Percentiles rank a stretch among this genome's conserved stretches.
Conservation (phyloP, 2,113 vertebrate species). For the Microtus montanus region DNA sequence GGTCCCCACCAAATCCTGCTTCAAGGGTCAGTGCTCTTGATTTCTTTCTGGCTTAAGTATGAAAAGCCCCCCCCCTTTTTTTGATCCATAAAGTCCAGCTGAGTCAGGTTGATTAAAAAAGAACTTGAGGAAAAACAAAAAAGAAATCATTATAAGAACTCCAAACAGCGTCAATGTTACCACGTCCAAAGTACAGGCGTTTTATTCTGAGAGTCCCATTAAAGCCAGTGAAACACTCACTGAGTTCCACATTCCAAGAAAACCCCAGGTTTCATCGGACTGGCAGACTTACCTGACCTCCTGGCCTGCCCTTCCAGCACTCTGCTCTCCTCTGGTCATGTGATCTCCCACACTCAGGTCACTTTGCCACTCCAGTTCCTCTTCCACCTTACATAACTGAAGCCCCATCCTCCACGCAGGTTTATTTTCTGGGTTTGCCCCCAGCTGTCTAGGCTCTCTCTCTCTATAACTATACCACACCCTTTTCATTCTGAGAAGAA, state of each 20-base stretch:
- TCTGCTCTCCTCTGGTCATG: background rate
- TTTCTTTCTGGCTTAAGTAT: constrained; percentile 26
- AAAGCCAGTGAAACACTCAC: constrained; percentile 48
- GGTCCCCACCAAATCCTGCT: background rate
- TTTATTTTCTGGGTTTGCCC: background rate
- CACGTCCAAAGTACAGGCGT: constrained; percentile 54
- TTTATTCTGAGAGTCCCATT: constrained; percentile 56
- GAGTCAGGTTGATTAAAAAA: constrained; percentile 56
- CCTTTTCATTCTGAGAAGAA: background rate
- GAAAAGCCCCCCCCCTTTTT: background rate
- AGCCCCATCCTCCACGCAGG: background rate
- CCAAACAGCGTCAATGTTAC: constrained; percentile 34
- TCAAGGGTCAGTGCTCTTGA: background rate
- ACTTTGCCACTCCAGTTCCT: background rate
- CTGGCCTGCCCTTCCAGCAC: background rate
- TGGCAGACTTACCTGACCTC: background rate
- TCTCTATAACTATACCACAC: background rate
- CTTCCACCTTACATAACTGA: background rate
- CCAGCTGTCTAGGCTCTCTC: background rate
- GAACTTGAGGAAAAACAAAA: constrained; percentile 50
- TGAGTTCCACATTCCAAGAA: constrained; percentile 41
- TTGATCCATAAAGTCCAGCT: background rate
- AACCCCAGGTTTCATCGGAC: constrained; percentile 19
- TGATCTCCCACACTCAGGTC: background rate
- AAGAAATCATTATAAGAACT: constrained; percentile 65